Evolutionary conservation across 2,888 invertebrate genomes (phyloP), one percentile per base, ranked within the genome.

Genomic region (Mallateleia sp.): DNA sequence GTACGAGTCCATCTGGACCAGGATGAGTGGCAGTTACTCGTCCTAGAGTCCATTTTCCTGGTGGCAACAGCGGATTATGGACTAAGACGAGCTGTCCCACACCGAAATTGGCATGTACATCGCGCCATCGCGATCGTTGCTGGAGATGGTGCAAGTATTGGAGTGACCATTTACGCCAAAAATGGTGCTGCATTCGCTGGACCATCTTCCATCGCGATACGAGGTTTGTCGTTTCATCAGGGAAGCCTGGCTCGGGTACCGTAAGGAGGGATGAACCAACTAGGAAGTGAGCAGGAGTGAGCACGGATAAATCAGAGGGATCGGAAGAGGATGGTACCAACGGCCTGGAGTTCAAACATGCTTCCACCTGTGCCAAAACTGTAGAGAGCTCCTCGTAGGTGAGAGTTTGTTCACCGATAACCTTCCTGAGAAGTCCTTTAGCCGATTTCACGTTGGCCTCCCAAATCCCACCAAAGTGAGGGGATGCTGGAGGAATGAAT

Each of bases 101-200:
- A 2, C n/a, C 24, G 20, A 88, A 77, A 32, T 88, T 88, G 0
- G n/a, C 62, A 4, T n/a, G 8, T 0, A 60, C 69, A 0, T 54
- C 18, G 4, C 81, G 45, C 88, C 88, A 89, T n/a, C 86, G 79
- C 2, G 32, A n/a, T 38, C 82, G 54, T 28, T 77, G 66, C 34
- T 88, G 88, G 3, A 87, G 56, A 15, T 86, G 84, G 7, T 67
- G 67, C 5, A 88, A 69, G 52, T 90, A 89, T 18, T 89, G 83
- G 0, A n/a, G n/a, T 0, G 66, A 66, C 88, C 90, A 89, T 14
- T n/a, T 22, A n/a, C 42, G 72, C 78, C 78, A 78, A 28, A 78
- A 78, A 0, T 18, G 32, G 9, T 78, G 47, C 18, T 60, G 69
- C 7, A 78, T 8, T 1, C 45, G 58, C 14, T 34, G 47, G 1